A percentile compares a stretch with the other conserved stretches of the same genome.
Conservation (phyloP, 2,888 invertebrate genomes). For the Malachius bipustulatus region DNA sequence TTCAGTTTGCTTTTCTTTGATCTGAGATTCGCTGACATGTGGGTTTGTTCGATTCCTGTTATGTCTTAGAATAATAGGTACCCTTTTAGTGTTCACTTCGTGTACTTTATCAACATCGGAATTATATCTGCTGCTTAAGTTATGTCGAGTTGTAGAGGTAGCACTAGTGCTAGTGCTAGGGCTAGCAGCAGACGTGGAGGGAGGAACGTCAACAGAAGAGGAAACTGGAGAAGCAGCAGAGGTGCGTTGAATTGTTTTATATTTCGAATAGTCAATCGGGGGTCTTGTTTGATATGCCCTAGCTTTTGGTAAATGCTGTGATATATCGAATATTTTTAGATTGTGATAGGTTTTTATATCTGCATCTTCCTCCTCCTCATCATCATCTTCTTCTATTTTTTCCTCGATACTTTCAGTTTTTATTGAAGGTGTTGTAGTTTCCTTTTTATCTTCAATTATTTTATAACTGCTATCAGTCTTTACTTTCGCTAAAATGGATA, state of each 20-base stretch:
- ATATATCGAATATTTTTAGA: slow-evolving; percentile 31
- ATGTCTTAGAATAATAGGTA: slow-evolving; percentile 13
- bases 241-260: slow-evolving; percentile 32
- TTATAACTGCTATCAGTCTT: slow-evolving; percentile 26
- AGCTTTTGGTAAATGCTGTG: slow-evolving; percentile 31
- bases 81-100: slow-evolving; percentile 9
- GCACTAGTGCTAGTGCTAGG: no score
- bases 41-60: slow-evolving; percentile 12
- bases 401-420: slow-evolving; percentile 18
- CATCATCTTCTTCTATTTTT: slow-evolving; percentile 20
- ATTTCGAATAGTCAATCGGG: slow-evolving; percentile 33
- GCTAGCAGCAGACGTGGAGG: no score
- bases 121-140: slow-evolving; percentile 26
- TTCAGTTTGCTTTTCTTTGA: slow-evolving; percentile 13
- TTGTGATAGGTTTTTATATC: slow-evolving; percentile 23
- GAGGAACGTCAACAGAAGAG: slow-evolving; percentile 10
- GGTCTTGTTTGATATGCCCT: slow-evolving; percentile 30
- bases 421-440: slow-evolving; percentile 20
- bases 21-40: slow-evolving; percentile 8
- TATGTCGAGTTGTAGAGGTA: slow-evolving; percentile 22
- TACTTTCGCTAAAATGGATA: slow-evolving; percentile 29
- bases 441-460: slow-evolving; percentile 27
- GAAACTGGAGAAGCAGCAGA: slow-evolving; percentile 6
- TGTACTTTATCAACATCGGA: slow-evolving; percentile 17
- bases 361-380: slow-evolving; percentile 18